Conservation (phyloP, 2,888 invertebrate genomes). For the Eudemis profundana region DNA sequence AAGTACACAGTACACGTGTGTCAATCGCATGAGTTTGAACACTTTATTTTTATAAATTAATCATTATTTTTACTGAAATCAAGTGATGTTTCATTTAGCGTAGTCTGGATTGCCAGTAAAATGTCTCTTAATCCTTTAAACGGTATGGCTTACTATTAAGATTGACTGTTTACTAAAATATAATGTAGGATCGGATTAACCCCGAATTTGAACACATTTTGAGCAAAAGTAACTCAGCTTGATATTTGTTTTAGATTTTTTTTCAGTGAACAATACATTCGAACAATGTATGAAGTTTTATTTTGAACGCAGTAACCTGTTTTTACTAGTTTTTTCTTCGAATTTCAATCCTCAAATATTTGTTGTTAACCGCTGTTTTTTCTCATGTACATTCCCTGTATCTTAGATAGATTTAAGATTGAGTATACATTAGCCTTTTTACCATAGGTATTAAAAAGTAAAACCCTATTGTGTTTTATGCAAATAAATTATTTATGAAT, state of each 20-base stretch:
- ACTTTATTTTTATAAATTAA: neutral
- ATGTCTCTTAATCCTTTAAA: constrained; percentile 75
- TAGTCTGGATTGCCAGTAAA: constrained; percentile 29
- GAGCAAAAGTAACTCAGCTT: constrained; percentile 30
- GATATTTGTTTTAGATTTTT: no score
- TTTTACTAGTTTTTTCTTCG: no score
- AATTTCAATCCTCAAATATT: no score
- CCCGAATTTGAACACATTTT: constrained; percentile 43
- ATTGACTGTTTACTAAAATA: neutral
- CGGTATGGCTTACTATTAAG: constrained; percentile 57
- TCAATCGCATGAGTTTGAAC: constrained; percentile 8
- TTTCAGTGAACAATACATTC: no score
- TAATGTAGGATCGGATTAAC: constrained; percentile 53
- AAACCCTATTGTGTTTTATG: neutral
- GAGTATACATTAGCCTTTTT: no score
- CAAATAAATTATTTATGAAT: neutral
- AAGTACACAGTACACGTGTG: constrained; percentile 41
- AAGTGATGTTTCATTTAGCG: constrained; percentile 16
- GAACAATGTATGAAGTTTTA: no score
- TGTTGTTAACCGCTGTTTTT: no score
- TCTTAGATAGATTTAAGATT: no score
- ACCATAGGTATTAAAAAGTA: no score
- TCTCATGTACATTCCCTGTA: no score
- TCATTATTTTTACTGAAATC: neutral
- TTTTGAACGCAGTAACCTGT: no score